Evolutionary conservation across 2,797 vertebrate species (phyloP), one percentile per base, ranked within the genome.

Genomic region (Neostethus bicornis): DNA sequence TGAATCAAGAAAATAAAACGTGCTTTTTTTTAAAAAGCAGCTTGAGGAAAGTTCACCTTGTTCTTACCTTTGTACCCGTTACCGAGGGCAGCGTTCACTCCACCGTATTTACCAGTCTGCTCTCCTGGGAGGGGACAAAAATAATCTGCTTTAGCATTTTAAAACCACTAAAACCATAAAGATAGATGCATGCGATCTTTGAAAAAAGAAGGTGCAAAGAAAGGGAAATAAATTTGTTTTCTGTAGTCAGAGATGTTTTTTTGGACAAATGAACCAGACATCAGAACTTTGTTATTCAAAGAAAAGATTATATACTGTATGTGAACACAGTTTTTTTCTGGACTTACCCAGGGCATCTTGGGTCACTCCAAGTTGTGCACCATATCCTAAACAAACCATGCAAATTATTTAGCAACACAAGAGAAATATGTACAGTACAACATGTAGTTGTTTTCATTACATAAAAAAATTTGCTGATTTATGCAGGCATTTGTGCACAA

Each of bases 61-160:
- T 13, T 41, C 78, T 86, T 56, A 94, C 93, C 91, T 91, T 87
- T 92, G 77, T 90, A 91, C 32, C 89, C 89, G 28, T 90, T 92
- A 51, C 88, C 86, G 52, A 88, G 79, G 48, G 78, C 85, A 2
- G 79, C 84, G 12, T 86, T 88, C 38, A 79, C 61, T 1, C 81
- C 74, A 1, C 72, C 84, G 12, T 91, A 91, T 69, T 87, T 86
- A 49, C 87, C 83, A 16, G 72, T 66, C 23, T 88, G 91, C 38
- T 87, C 88, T 56, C 75, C 92, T 92, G 78, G 38, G 37, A 51
- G 71, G 44, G 10, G n/a, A n/a, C 32, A 34, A 42, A 16, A 69
- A 60, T 25, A 16, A 16, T 4, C 5, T 38, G 51, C 20, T 43
- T 52, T 23, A 25, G 1, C 21, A 20, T 78, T 47, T 54, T 0